Percentiles rank a stretch among this genome's conserved stretches.
Conservation (phyloP, 2,113 vertebrate species). For the Bos indicus region DNA sequence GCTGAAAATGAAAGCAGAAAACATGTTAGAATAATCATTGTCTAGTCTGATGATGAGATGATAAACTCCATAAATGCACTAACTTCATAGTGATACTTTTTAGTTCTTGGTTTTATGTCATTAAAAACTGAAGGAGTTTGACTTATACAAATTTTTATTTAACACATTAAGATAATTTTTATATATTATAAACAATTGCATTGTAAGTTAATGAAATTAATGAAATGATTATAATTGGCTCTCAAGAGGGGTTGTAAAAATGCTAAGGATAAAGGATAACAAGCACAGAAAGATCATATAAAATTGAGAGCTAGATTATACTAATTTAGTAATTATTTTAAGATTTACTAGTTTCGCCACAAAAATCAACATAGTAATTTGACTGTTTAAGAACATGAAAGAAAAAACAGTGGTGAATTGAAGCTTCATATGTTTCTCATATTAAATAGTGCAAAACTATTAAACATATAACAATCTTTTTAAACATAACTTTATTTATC, state of each 20-base stretch:
- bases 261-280: background rate
- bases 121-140: background rate
- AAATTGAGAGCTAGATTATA: conserved; percentile 13
- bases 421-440: conserved; percentile 41
- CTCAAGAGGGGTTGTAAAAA: background rate
- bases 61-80: background rate
- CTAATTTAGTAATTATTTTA: background rate
- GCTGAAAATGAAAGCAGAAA: background rate
- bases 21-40: background rate
- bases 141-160: background rate
- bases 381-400: conserved; percentile 24
- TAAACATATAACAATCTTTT: conserved; percentile 66
- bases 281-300: background rate
- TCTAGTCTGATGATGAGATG: background rate
- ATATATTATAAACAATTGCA: background rate
- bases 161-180: background rate
- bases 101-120: background rate
- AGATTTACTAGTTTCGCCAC: conserved; percentile 15
- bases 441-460: conserved; percentile 62
- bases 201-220: conserved; percentile 17
- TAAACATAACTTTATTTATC: conserved; percentile 72
- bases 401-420: conserved; percentile 42
- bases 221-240: background rate
- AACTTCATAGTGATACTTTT: background rate
- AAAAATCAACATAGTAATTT: conserved; percentile 35